phyloP scores from a whole-genome alignment of 2,888 invertebrate genomes.

The Cataglyphis albicans region DNA sequence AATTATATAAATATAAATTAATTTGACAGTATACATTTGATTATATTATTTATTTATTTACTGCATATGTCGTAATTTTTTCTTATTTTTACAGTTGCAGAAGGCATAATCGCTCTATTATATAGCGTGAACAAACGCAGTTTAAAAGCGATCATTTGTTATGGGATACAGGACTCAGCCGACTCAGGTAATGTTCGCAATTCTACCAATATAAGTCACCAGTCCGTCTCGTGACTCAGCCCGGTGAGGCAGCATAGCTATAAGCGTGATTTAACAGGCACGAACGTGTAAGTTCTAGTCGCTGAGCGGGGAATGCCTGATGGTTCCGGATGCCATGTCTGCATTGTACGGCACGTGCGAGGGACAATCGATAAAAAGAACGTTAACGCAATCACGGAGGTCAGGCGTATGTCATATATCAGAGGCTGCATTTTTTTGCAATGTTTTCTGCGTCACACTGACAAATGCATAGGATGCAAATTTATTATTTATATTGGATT shows the following conservation, averaged over 20 bases:
- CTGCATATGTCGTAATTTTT: not conserved
- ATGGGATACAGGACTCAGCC: too few species aligned
- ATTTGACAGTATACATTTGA: too few species aligned
- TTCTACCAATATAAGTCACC: constrained; percentile 33
- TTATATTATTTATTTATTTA: not conserved
- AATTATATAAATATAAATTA: not conserved
- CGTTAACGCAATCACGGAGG: constrained; percentile 31
- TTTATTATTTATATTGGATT: not conserved
- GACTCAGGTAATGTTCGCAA: not conserved
- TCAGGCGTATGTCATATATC: not conserved
- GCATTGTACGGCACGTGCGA: not conserved
- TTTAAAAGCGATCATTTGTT: not conserved
- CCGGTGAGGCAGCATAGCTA: not conserved
- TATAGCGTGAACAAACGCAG: not conserved
- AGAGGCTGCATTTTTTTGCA: not conserved
- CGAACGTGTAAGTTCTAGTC: constrained; percentile 28
- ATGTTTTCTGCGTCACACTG: not conserved
- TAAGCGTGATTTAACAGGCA: constrained; percentile 7
- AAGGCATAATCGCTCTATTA: not conserved
- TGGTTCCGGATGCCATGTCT: constrained; percentile 24
- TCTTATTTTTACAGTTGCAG: not conserved
- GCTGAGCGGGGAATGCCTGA: constrained; percentile 7
- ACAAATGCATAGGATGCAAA: not conserved
- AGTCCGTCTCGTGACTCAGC: constrained; percentile 23
- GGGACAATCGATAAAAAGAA: constrained; percentile 48